Base-by-base conservation (phyloP, 2,888 invertebrate genomes). In the Opisthograptis luteolata region DNA sequence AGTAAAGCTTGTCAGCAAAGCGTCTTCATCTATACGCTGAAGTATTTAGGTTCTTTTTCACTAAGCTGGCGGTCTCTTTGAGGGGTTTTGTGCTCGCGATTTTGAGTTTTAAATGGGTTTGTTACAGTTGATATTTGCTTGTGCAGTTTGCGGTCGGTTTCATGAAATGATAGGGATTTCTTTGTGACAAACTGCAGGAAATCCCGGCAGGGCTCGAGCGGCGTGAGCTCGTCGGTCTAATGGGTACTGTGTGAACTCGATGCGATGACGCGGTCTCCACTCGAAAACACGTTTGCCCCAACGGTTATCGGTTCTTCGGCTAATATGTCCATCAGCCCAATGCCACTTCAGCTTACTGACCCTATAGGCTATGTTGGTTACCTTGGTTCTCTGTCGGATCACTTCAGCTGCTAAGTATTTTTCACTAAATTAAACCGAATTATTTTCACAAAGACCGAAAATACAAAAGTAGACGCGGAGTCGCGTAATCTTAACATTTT, bases 151-250 rank as follows among this genome's bases (percentile, higher is more conserved):
- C 19, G 32, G 27, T 28, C 37, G 32, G 34, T 41, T 41, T 49
- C 34, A 44, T 47, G 41, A 57, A 61, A 59, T 53, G 57, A 60
- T 59, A 55, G 60, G 59, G 58, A 59, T 68, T 70, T 68, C 68
- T 70, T 69, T 72, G 67, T 75, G 73, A 70, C 67, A 67, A 73
- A 71, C 68, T 73, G 64, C 68, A 69, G 75, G 70, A 72, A 69
- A 68, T 70, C 65, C 71, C 64, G 62, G 57, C 61, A 47, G 44
- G 58, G 64, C 62, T 68, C 51, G 42, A 63, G 51, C 59, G 62
- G n/a, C n/a, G 60, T 32, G 40, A 22, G 48, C 24, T 47, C 9
- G 6, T n/a, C 6, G 17, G 19, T n/a, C 20, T 25, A 41, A 42
- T 37, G 48, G 40, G 35, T 37, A 32, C 34, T 51, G 10, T 10